Base-by-base conservation (phyloP, 2,113 vertebrate species). In the Scalopus aquaticus region DNA sequence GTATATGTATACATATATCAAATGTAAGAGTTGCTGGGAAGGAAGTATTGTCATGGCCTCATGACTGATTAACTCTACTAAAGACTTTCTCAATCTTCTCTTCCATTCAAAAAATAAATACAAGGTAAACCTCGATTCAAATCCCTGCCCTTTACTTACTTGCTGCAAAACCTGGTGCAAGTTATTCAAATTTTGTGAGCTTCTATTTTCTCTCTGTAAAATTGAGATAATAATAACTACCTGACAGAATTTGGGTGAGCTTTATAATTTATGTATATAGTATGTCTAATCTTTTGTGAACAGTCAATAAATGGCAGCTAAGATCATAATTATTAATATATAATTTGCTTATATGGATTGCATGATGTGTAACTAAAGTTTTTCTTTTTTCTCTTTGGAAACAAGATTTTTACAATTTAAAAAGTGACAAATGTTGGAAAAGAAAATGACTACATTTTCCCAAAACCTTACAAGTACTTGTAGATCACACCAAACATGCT, bases 391-490 rank as follows among this genome's bases (percentile, higher is more conserved):
- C 7, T 80, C 85, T 76, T 81, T 67, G 2, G 60, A 94, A 85
- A 91, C 19, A 79, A 77, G 56, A 82, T 72, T 96, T 95, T 95
- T 95, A 84, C 39, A 73, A 82, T 94, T 86, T 96, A 56, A 70
- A 88, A 84, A 78, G 92, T 97, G 93, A 93, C 78, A 91, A 77
- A 65, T 5, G 11, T 51, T 94, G 84, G 77, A 96, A 72, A 73
- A 93, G 86, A 93, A 96, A 96, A 94, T 94, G 28, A 94, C 89
- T 88, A 16, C 92, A 64, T 96, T 97, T 97, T 64, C 42, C 46
- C 17, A 81, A 88, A 88, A 86, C 56, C 62, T 92, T 82, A 85
- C 10, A 46, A 88, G 39, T 90, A 42, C 77, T 85, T 94, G 10
- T 51, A 94, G 91, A 96, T 78, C 49, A 81, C 49, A 85, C 60